These are phyloP conservation scores for Poeciliopsis infans DNA, from an alignment of 2,797 vertebrate genomes.

Conservation along the genomic window DNA sequence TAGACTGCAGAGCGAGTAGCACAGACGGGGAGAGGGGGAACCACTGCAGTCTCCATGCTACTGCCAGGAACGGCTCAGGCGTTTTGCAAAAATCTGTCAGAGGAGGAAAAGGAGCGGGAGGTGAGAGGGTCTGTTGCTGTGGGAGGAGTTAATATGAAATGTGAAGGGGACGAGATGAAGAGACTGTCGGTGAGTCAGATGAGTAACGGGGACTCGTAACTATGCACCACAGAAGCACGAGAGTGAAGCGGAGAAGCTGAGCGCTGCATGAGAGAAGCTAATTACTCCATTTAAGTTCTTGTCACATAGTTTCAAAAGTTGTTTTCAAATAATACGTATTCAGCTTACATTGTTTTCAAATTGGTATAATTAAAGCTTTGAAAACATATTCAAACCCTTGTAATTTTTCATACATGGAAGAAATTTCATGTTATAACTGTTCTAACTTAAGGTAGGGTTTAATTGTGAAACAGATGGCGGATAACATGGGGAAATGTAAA, in stretches of 20 bases:
- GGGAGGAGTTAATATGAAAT: conserved; percentile 56
- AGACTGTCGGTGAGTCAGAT: conserved; percentile 63
- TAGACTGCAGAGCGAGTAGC: conserved; percentile 38
- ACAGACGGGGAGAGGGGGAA: conserved; percentile 18
- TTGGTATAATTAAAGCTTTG: background rate
- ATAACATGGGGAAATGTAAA: no score
- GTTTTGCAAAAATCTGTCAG: conserved; percentile 40
- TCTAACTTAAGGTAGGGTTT: background rate
- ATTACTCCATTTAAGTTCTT: background rate
- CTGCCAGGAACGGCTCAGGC: conserved; percentile 45
- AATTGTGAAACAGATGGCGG: no score
- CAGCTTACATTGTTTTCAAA: background rate
- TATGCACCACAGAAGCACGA: conserved; percentile 61
- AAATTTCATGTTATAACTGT: background rate
- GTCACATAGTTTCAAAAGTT: background rate
- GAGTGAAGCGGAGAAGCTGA: conserved; percentile 53
- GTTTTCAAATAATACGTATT: background rate
- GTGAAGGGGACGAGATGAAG: conserved; percentile 57
- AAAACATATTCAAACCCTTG: background rate
- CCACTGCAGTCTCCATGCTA: conserved; percentile 55
- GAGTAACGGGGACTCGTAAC: conserved; percentile 41
- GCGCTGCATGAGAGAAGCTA: conserved; percentile 64
- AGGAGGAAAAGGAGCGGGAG: conserved; percentile 3
- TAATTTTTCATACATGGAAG: background rate
- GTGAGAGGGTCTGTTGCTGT: conserved; percentile 36